Evolutionary conservation across 30 jellyfish, hydroid and myxozoan genomes (phyloP), one percentile per base, ranked within the genome.

Genomic region (Hydra vulgaris): DNA sequence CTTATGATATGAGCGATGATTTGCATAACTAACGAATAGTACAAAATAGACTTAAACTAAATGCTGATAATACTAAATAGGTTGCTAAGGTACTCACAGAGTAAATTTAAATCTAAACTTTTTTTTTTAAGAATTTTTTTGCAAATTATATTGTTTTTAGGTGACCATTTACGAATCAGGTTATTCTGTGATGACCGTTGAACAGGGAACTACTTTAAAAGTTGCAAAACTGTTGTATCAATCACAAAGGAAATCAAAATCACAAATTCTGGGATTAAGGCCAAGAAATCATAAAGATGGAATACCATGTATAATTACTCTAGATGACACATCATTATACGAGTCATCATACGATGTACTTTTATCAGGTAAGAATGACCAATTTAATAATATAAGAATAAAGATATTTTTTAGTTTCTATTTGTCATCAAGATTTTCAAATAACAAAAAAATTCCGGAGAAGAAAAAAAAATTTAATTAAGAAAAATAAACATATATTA

Each of bases 261-360:
- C 84, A 52, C 96, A 91, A 77, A 91, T 91, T 40, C 93, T 91
- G 26, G 98, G 98, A 52, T 95, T 78, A 53, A 74, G 85, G 18
- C 85, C 85, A 23, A 78, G 69, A 25, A 26, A 21, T 23, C 26
- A 53, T 23, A 17, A n/a, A 0, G 85, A 78, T 20, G 85, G 94
- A 17, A 91, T 91, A 81, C 98, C 98, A 18, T 91, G 98, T 79
- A 91, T 91, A 23, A 80, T 91, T 16, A 91, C 98, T 12, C 81
- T 91, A 7, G 96, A 91, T 71, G 98, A 91, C 66, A 86, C 98
- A n/a, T 86, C 87, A 66, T 73, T 91, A 75, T 55, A 88, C 12
- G 98, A 91, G 67, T 73, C 93, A 8, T 83, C 89, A 15, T 91
- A 91, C 79, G 98, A 91, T 74, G 80, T 91, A 17, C 83, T 91